These are phyloP conservation scores for Macrotis lagotis DNA, from an alignment of 2,113 vertebrate genomes.

Conservation along the genomic window DNA sequence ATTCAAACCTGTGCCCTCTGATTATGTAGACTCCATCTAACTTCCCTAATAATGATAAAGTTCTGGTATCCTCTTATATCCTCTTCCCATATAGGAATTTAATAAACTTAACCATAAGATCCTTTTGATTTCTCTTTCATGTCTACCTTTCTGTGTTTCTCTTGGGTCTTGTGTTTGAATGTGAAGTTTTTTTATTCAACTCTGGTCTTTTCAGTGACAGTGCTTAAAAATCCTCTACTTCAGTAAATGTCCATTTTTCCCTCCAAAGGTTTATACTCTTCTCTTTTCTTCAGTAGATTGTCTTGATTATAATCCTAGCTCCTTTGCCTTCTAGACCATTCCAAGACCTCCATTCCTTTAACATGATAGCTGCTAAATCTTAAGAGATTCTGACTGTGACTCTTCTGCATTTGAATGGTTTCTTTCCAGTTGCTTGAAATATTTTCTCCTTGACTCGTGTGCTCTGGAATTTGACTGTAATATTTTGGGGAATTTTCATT, in stretches of 20 bases:
- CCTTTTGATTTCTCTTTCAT: not conserved
- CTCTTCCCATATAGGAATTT: not conserved
- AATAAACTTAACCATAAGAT: not conserved
- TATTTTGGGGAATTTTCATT: not conserved
- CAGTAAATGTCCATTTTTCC: not conserved
- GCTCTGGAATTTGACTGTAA: not conserved
- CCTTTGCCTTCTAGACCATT: not conserved
- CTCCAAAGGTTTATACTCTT: not conserved
- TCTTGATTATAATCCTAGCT: not conserved
- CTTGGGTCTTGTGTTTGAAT: not conserved
- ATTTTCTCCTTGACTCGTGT: not conserved
- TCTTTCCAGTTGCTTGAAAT: not conserved
- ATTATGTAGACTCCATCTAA: not conserved
- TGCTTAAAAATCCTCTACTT: not conserved
- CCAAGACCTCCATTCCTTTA: not conserved
- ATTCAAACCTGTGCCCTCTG: not conserved
- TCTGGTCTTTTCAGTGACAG: not conserved
- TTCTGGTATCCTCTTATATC: not conserved
- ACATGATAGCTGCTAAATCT: not conserved
- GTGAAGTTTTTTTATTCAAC: not conserved
- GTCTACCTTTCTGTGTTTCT: not conserved
- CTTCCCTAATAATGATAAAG: not conserved
- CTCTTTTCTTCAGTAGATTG: not conserved
- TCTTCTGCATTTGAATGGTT: not conserved
- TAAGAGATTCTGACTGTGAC: not conserved